A percentile compares a stretch with the other conserved stretches of the same genome.
Conservation (phyloP, 2,113 vertebrate species). For the Pachycephala philippinensis region DNA sequence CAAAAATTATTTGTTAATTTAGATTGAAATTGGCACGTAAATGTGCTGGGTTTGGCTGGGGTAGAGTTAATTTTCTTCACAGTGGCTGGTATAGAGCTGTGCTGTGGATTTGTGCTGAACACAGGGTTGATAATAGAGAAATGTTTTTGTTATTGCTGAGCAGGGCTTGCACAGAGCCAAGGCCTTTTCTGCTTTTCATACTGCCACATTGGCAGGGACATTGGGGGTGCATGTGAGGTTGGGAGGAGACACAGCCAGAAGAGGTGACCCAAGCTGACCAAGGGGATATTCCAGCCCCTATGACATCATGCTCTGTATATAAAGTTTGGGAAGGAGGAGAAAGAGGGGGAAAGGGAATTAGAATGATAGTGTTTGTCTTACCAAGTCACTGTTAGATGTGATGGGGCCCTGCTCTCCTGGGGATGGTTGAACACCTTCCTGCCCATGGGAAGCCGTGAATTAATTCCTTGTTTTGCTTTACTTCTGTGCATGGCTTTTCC, state of each 20-base stretch:
- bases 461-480: background rate
- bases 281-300: background rate
- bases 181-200: background rate
- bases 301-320: no score
- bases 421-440: background rate
- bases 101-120: background rate
- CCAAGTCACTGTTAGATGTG: fast-evolving
- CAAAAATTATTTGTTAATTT: background rate
- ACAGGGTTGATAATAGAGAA: background rate
- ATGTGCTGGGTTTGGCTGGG: background rate
- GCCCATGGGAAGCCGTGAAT: background rate
- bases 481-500: background rate
- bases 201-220: fast-evolving
- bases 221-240: fast-evolving
- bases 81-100: background rate
- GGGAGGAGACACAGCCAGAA: background rate
- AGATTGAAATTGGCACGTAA: background rate
- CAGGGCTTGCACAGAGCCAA: background rate
- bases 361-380: background rate
- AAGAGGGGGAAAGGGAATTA: no score
- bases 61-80: background rate
- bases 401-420: background rate
- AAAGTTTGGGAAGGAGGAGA: background rate
- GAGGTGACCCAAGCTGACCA: background rate
- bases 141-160: background rate